These are phyloP conservation scores for Dinoponera quadriceps DNA, from an alignment of 1,140 invertebrate genomes.

Conservation along the genomic window DNA sequence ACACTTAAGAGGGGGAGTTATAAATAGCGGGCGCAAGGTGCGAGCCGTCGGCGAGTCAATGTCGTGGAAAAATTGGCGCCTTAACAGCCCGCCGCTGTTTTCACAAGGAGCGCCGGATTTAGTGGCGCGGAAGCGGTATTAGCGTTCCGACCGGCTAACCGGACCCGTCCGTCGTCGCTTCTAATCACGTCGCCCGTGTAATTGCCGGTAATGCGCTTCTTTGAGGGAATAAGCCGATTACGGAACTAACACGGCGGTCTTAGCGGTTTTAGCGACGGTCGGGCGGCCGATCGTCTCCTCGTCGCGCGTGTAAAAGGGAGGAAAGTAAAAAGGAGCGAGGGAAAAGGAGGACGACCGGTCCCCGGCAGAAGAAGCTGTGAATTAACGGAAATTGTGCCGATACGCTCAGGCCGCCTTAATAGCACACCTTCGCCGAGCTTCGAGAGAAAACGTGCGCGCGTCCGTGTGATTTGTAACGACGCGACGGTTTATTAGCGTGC, in stretches of 20 bases:
- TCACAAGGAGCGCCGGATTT: conserved; percentile 44
- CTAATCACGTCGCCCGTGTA: conserved; percentile 68
- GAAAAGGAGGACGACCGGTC: conserved; percentile 43
- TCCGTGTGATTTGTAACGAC: conserved; percentile 3
- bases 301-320: conserved; percentile 23
- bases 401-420: conserved; percentile 57
- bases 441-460: conserved; percentile 19
- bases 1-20: conserved; percentile 48
- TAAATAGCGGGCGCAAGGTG: conserved; percentile 55
- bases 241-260: conserved; percentile 57
- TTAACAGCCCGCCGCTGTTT: conserved; percentile 47
- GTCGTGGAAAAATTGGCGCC: conserved; percentile 52
- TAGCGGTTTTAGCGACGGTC: conserved; percentile 51
- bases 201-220: conserved; percentile 65
- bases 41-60: conserved; percentile 53
- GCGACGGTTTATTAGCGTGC: conserved; percentile 5
- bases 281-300: background rate
- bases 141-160: conserved; percentile 40
- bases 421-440: background rate
- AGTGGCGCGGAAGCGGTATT: conserved; percentile 65
- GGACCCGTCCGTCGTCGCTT: conserved; percentile 57
- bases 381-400: conserved; percentile 67
- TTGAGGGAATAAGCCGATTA: conserved; percentile 70
- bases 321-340: too few species aligned
- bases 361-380: conserved; percentile 34